Evolutionary conservation across 2,888 invertebrate genomes (phyloP).

Genomic region (Abrostola triplasia): DNA sequence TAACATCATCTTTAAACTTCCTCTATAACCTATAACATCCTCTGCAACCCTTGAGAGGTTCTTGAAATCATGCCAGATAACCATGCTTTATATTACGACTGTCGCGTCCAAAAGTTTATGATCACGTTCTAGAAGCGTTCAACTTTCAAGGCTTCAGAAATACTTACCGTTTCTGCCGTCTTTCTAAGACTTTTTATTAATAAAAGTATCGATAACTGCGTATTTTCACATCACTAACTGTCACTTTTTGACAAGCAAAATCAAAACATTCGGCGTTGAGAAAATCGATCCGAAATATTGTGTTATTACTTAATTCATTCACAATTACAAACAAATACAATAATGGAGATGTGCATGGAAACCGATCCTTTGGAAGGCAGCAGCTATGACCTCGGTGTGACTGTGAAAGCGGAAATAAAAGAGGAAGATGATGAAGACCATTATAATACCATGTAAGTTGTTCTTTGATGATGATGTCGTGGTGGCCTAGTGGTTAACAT

Average conservation of each 20-base stretch:
- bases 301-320: background rate
- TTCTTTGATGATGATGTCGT: too few relatives aligned
- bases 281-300: background rate
- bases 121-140: too few relatives aligned
- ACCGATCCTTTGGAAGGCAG: slow-evolving; percentile 61
- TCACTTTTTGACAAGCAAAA: background rate
- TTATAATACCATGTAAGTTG: slow-evolving; percentile 56
- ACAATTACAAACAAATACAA: background rate
- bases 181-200: too few relatives aligned
- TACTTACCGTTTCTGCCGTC: too few relatives aligned
- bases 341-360: slow-evolving; percentile 34
- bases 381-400: slow-evolving; percentile 50
- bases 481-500: too few relatives aligned
- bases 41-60: too few relatives aligned
- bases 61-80: too few relatives aligned
- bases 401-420: slow-evolving; percentile 54
- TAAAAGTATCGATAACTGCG: background rate
- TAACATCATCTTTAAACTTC: too few relatives aligned
- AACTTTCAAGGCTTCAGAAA: too few relatives aligned
- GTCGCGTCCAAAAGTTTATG: too few relatives aligned
- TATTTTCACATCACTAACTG: background rate
- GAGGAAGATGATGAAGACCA: slow-evolving; percentile 59
- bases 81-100: too few relatives aligned
- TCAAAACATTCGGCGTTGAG: background rate
- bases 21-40: too few relatives aligned